Evolutionary conservation across 2,797 vertebrate genomes (phyloP).

Genomic region (Rhinichthys osculus): DNA sequence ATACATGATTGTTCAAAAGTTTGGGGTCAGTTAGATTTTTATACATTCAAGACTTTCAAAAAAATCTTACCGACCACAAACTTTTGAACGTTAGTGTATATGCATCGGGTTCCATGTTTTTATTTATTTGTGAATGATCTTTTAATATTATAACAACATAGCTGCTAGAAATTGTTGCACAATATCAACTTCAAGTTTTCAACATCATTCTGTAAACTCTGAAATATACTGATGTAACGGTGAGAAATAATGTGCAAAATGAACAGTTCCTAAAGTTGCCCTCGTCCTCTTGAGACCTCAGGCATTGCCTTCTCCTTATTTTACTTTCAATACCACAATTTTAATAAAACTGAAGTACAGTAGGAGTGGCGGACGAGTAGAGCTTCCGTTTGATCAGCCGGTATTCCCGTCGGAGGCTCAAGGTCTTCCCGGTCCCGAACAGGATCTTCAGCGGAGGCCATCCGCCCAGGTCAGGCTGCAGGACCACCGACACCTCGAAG

Average conservation of each 20-base stretch:
- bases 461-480: slow-evolving; percentile 66
- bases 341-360: slow-evolving; percentile 72
- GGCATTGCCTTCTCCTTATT: background rate
- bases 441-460: slow-evolving; percentile 75
- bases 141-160: background rate
- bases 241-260: slow-evolving; percentile 1
- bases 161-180: background rate
- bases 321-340: background rate
- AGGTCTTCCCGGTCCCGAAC: slow-evolving; percentile 69
- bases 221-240: background rate
- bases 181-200: background rate
- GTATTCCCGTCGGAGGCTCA: slow-evolving; percentile 77
- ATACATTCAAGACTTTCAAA: background rate
- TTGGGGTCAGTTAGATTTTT: background rate
- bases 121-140: background rate
- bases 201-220: background rate
- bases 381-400: slow-evolving; percentile 83
- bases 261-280: background rate
- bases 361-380: slow-evolving; percentile 79
- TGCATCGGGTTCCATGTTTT: background rate
- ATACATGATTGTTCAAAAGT: background rate
- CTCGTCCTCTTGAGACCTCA: background rate
- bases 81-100: background rate
- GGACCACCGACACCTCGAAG: slow-evolving; percentile 79
- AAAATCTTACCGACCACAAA: background rate